Conservation (phyloP, 2,113 vertebrate genomes). For the Phalacrocorax carbo region DNA sequence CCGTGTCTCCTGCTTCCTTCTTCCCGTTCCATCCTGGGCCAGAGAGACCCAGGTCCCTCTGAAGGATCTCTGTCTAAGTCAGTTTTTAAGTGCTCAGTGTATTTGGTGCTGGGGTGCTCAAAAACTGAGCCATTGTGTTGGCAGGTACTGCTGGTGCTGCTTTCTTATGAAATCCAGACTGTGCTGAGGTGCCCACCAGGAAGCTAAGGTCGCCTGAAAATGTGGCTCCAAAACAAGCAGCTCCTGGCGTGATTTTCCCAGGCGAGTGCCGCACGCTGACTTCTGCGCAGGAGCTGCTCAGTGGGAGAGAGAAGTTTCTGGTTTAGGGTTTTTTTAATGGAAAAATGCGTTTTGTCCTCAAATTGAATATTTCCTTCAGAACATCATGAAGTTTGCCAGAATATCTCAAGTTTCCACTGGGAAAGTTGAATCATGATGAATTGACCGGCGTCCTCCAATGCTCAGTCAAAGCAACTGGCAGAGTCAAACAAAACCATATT, state of each 20-base stretch:
- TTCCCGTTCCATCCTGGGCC: background rate
- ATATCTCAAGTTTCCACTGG: background rate
- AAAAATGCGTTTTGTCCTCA: background rate
- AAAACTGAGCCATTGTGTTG: background rate
- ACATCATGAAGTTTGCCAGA: background rate
- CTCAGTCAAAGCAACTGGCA: background rate
- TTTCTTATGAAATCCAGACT: background rate
- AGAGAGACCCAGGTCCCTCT: background rate
- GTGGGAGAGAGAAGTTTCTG: background rate
- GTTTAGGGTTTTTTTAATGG: background rate
- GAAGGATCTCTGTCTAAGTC: background rate
- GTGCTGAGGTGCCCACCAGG: background rate
- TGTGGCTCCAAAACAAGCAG: background rate
- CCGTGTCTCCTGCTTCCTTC: background rate
- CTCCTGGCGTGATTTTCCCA: background rate
- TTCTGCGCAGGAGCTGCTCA: background rate
- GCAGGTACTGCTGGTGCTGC: background rate
- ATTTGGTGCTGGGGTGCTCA: background rate
- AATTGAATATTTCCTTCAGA: slow-evolving; percentile 38
- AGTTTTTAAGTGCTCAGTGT: background rate
- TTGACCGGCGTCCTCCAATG: background rate
- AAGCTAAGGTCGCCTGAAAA: background rate
- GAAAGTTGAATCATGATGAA: background rate
- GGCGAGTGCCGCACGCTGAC: background rate
- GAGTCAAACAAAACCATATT: background rate